Conservation (phyloP, 2,797 vertebrate species). For the Alca torda region DNA sequence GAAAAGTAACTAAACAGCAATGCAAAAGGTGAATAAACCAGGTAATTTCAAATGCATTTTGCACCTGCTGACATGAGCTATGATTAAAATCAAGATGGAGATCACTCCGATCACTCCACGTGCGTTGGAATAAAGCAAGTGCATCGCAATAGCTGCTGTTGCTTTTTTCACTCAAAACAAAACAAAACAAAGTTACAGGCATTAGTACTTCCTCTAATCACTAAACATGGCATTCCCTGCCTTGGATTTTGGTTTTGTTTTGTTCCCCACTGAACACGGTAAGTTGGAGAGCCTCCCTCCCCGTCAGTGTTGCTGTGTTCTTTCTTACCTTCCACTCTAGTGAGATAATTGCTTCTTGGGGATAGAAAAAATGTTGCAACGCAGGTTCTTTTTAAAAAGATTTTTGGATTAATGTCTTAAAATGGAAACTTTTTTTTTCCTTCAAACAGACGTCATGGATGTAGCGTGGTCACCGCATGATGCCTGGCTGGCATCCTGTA, state of each 20-base stretch:
- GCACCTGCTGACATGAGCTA: background rate
- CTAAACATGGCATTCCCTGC: background rate
- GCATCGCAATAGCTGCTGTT: background rate
- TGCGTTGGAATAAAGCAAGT: background rate
- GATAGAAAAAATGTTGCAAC: background rate
- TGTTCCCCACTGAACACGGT: accelerated
- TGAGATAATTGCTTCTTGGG: background rate
- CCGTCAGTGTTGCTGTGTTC: background rate
- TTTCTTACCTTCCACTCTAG: background rate
- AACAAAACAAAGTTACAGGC: background rate
- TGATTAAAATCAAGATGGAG: background rate
- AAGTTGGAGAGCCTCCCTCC: background rate
- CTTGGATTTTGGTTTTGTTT: background rate
- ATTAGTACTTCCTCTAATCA: background rate
- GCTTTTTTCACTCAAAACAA: background rate
- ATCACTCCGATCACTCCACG: background rate
- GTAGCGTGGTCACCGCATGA: conserved; percentile 98
- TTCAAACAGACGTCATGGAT: conserved; percentile 92
- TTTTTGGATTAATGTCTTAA: background rate
- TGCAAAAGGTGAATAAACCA: background rate
- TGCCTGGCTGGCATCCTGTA: conserved; percentile 96
- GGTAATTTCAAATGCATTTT: background rate
- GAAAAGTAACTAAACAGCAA: background rate
- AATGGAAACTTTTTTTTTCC: background rate
- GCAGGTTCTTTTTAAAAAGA: background rate